These are phyloP conservation scores for Trogon melanurus DNA, from an alignment of 2,113 vertebrate genomes.

Conservation along the genomic window DNA sequence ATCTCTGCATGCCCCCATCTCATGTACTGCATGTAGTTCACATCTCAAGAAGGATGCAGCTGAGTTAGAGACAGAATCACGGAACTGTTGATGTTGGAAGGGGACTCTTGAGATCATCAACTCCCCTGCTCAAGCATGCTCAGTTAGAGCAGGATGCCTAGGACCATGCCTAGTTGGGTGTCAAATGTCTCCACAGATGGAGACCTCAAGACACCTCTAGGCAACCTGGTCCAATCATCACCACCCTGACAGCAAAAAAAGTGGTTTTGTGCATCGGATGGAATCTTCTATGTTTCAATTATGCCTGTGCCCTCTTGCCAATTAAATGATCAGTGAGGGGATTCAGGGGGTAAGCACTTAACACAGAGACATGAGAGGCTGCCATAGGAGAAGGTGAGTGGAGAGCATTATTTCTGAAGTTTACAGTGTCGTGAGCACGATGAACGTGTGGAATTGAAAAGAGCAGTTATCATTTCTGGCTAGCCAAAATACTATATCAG, in stretches of 20 bases:
- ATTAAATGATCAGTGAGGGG: fast-evolving
- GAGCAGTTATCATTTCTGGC: background rate
- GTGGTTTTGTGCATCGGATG: background rate
- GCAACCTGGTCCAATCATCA: background rate
- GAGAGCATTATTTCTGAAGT: background rate
- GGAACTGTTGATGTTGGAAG: background rate
- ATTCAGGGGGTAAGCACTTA: background rate
- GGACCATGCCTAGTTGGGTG: background rate
- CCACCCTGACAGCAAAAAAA: background rate
- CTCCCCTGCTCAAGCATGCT: background rate
- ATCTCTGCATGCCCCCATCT: background rate
- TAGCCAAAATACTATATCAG: background rate
- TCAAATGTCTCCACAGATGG: background rate
- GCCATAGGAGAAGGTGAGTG: fast-evolving
- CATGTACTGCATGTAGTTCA: background rate
- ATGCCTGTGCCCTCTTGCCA: background rate
- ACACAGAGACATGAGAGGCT: fast-evolving
- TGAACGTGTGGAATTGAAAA: background rate
- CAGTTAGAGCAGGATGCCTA: background rate
- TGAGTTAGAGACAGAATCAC: background rate
- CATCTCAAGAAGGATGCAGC: background rate
- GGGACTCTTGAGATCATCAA: background rate
- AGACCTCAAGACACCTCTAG: background rate
- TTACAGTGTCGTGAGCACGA: background rate
- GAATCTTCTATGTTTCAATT: background rate